Conservation (phyloP, 2,113 vertebrate genomes). For the Conger conger region DNA sequence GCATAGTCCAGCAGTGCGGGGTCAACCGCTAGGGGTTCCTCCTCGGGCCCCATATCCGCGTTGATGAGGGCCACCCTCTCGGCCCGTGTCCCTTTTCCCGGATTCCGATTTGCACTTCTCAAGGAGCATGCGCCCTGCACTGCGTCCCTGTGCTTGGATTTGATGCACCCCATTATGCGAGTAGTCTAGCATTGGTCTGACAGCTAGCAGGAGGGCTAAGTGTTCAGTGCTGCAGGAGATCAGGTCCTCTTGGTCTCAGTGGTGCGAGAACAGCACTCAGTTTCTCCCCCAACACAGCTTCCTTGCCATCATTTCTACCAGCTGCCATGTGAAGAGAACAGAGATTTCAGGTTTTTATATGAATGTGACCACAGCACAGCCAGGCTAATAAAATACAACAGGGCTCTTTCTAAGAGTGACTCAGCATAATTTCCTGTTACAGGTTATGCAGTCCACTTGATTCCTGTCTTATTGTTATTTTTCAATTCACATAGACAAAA, state of each 20-base stretch:
- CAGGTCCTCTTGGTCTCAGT: constrained; percentile 37
- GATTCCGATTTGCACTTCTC: constrained; percentile 49
- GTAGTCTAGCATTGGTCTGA: constrained; percentile 51
- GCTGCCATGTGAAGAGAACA: not conserved
- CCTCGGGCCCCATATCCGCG: constrained; percentile 45
- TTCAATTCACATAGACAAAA: no score
- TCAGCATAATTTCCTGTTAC: not conserved
- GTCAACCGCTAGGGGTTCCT: constrained; percentile 49
- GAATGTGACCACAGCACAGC: not conserved
- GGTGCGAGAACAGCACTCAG: constrained; percentile 3
- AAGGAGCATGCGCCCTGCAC: constrained; percentile 59
- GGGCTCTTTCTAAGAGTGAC: constrained; percentile 28
- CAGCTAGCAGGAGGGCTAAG: not conserved
- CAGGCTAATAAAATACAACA: constrained; percentile 36
- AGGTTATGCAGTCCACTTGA: not conserved
- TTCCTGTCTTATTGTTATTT: not conserved
- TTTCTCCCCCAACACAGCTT: constrained; percentile 23
- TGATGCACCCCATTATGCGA: constrained; percentile 89
- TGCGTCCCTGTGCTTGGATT: constrained; percentile 81
- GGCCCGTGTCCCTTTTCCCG: constrained; percentile 32
- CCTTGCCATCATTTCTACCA: constrained; percentile 29
- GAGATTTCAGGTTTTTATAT: constrained; percentile 19
- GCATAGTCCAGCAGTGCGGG: constrained; percentile 79
- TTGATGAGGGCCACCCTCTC: constrained; percentile 68
- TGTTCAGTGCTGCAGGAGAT: not conserved